Base-by-base conservation (phyloP, 2,113 vertebrate genomes). In the Neopipo cinnamomea region DNA sequence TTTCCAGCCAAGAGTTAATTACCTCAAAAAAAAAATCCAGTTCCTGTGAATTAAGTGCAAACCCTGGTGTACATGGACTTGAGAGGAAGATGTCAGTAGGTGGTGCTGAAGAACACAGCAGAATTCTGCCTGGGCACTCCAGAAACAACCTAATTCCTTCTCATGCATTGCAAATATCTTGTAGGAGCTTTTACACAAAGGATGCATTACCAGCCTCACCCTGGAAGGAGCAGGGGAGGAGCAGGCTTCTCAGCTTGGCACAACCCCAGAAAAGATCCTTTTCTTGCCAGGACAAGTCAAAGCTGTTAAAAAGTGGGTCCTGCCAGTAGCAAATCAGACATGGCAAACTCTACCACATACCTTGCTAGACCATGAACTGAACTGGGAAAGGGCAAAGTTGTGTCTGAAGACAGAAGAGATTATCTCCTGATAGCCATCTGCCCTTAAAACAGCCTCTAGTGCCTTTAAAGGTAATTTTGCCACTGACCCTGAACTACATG, bases 61-160 rank as follows among this genome's bases (percentile, higher is more conserved):
- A 58, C 16, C 35, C 18, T 4, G 0, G 3, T 28, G 35, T 28
- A 17, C 11, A 1, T 14, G n/a, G 71, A 44, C 19, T 13, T 63
- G 56, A 53, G 55, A 74, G 19, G 33, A 49, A 71, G 39, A 16
- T 84, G 85, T 94, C 95, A 93, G 92, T 93, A 97, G 95, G 92
- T 93, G 92, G 95, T 95, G 92, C 93, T 95, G 93, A 96, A 96
- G 95, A 96, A 78, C 93, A 78, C 42, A 0, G 55, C 49, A 92
- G 70, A 28, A 39, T 52, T 35, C 19, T 65, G 59, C 63, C 78
- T 49, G 24, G 33, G 9, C n/a, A 55, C 61, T 81, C 63, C 68
- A 88, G 75, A 88, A 95, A 85, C 67, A 83, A 63, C 23, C 24
- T 23, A 79, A 37, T 93, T 93, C 82, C 67, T 90, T 77, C 63